These are phyloP conservation scores for Matsumyia berberina DNA, from an alignment of 2,888 invertebrate genomes.

Conservation along the genomic window DNA sequence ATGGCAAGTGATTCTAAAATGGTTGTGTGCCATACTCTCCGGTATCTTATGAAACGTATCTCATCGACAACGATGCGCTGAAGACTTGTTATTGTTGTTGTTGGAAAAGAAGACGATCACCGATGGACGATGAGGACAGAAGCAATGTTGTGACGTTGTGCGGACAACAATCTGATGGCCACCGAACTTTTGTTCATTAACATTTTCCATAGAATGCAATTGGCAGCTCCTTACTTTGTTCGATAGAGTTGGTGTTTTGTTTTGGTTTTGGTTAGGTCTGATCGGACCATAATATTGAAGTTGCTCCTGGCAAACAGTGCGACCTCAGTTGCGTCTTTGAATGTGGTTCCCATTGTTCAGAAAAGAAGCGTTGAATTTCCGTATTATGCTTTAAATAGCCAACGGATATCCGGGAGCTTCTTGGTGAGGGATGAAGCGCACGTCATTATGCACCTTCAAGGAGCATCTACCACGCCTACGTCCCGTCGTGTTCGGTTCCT, in stretches of 20 bases:
- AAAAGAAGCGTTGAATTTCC: no score
- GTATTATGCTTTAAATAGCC: no score
- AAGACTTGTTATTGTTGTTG: neutral
- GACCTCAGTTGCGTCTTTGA: neutral
- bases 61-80: constrained; percentile 51
- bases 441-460: no score
- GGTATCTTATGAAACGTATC: constrained; percentile 67
- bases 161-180: constrained; percentile 58
- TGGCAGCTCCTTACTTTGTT: constrained; percentile 22
- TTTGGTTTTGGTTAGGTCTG: constrained; percentile 1
- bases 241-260: neutral
- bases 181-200: constrained; percentile 68
- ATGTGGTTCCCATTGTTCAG: no score
- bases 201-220: constrained; percentile 62
- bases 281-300: neutral
- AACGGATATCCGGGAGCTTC: no score
- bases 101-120: constrained; percentile 11
- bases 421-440: no score
- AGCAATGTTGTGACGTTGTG: constrained; percentile 16
- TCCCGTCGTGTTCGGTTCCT: no score
- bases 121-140: constrained; percentile 28
- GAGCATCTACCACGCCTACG: no score
- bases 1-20: constrained; percentile 49
- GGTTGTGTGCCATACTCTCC: constrained; percentile 64
- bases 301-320: constrained; percentile 33